Evolutionary conservation across 2,113 vertebrate species (phyloP).

Genomic region (Rhynchopsitta pachyrhyncha): DNA sequence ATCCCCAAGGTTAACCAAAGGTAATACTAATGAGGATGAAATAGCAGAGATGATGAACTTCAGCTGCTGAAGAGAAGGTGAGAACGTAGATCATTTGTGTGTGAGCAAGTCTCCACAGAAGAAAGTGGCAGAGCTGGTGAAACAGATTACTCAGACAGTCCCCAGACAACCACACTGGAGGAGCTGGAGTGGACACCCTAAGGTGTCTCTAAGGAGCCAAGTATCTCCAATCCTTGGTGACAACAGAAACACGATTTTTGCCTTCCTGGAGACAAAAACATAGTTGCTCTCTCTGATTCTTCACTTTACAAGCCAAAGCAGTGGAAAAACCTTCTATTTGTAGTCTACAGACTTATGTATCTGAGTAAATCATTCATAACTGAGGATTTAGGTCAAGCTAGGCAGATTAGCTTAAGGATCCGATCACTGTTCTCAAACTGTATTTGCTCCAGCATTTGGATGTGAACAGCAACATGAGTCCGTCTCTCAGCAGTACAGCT

Average conservation of each 20-base stretch:
- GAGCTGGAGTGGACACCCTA: neutral
- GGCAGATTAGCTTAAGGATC: neutral
- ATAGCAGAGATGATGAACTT: neutral
- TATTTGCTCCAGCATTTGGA: neutral
- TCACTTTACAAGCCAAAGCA: neutral
- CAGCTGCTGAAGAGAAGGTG: neutral
- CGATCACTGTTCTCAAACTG: neutral
- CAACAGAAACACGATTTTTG: neutral
- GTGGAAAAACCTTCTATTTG: neutral
- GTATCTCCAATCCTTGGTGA: neutral
- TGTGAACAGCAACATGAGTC: neutral
- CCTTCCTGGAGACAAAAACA: neutral
- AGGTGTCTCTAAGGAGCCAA: neutral
- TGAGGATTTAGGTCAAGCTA: conserved; percentile 9
- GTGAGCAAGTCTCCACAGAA: neutral
- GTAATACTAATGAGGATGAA: neutral
- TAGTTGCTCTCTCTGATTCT: neutral
- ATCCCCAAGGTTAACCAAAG: neutral
- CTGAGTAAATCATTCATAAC: neutral
- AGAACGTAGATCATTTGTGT: neutral
- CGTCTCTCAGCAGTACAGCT: neutral
- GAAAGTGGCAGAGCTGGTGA: neutral
- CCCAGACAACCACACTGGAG: neutral
- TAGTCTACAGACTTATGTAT: neutral
- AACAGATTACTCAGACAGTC: neutral